Evolutionary conservation across 2,113 vertebrate species (phyloP).

Genomic region (Maccullochella peelii): DNA sequence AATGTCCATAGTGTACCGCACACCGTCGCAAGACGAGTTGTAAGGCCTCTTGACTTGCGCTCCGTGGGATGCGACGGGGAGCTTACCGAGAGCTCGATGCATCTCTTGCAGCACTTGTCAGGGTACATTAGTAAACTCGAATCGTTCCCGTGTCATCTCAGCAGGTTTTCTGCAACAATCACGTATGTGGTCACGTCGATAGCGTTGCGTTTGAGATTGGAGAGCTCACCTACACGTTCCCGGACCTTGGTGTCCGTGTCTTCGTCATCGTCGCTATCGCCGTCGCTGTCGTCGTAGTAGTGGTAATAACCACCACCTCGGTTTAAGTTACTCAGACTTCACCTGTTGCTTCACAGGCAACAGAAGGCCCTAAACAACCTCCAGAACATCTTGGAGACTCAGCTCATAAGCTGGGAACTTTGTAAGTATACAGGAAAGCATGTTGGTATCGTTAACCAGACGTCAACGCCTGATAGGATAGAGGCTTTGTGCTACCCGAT

Average conservation of each 20-base stretch:
- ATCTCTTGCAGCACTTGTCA: not conserved
- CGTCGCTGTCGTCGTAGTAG: not conserved
- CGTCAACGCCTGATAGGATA: too few species aligned
- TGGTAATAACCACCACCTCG: not conserved
- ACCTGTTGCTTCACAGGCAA: not conserved
- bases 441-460: too few species aligned
- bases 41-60: not conserved
- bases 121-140: conserved; percentile 12
- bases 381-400: not conserved
- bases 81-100: not conserved
- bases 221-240: not conserved
- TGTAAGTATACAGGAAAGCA: not conserved
- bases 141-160: not conserved
- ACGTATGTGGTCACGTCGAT: not conserved
- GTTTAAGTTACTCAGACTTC: too few species aligned
- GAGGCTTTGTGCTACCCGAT: too few species aligned
- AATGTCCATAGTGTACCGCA: too few species aligned
- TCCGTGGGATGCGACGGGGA: not conserved
- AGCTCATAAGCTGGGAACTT: too few species aligned
- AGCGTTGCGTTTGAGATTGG: not conserved
- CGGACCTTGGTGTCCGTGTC: not conserved
- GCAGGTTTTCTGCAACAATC: not conserved
- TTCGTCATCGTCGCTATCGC: not conserved
- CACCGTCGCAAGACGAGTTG: too few species aligned
- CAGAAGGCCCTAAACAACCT: not conserved